phyloP scores from a whole-genome alignment of 2,888 invertebrate species.

The Drosophila prostipennis region DNA sequence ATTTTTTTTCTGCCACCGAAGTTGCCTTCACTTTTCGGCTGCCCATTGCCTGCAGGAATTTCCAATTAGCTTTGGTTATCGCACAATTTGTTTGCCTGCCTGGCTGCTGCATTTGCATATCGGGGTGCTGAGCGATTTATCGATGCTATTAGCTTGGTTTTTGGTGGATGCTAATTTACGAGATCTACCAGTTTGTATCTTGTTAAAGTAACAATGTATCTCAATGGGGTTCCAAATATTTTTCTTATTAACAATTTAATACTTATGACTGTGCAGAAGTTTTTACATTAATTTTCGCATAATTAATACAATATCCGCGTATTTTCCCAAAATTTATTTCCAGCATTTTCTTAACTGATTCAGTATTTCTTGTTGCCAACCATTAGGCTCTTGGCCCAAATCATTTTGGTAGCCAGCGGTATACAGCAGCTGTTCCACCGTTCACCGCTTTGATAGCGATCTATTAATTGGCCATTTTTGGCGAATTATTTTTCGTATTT shows the following conservation, averaged over 20 bases:
- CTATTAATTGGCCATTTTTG: constrained; percentile 62
- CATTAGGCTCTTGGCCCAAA: constrained; percentile 23
- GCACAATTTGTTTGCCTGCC: constrained; percentile 53
- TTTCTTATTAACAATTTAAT: not conserved
- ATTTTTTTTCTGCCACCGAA: not conserved
- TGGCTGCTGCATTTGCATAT: constrained; percentile 54
- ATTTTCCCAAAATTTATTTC: not conserved
- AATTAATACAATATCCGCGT: constrained; percentile 1
- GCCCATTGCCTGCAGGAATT: constrained; percentile 73
- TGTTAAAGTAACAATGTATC: not conserved
- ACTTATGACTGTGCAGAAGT: no score
- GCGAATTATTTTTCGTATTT: constrained; percentile 35
- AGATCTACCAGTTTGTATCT: not conserved
- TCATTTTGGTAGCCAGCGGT: constrained; percentile 18
- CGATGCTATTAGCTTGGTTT: constrained; percentile 53
- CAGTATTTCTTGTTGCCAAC: constrained; percentile 24
- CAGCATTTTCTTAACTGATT: not conserved
- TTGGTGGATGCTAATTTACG: constrained; percentile 26
- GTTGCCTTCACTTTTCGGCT: constrained; percentile 43
- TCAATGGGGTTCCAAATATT: not conserved
- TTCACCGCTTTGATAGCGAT: constrained; percentile 54
- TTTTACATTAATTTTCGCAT: constrained; percentile 1
- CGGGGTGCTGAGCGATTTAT: constrained; percentile 39
- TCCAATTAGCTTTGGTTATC: constrained; percentile 71
- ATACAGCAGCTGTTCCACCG: constrained; percentile 58